phyloP scores from a whole-genome alignment of 2,888 invertebrate species.

The Cancer borealis region DNA sequence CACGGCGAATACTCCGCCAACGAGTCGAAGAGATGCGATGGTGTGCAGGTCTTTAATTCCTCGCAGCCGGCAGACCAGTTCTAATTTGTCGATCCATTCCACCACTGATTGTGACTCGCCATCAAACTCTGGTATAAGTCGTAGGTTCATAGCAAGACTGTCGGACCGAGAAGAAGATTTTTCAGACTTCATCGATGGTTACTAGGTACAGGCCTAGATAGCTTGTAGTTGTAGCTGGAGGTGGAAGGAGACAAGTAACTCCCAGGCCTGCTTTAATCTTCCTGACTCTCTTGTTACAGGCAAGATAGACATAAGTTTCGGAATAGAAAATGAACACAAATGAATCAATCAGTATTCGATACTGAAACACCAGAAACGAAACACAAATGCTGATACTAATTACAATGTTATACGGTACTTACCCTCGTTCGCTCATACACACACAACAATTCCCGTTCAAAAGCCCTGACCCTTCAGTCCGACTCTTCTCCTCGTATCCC shows the following conservation, averaged over 20 bases:
- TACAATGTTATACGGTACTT: background rate
- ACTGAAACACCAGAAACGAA: background rate
- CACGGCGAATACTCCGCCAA: constrained; percentile 54
- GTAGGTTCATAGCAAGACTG: constrained; percentile 26
- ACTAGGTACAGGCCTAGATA: background rate
- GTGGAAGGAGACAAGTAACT: background rate
- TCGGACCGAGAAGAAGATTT: background rate
- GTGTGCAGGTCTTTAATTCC: background rate
- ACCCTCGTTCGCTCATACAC: background rate
- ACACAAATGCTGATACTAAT: background rate
- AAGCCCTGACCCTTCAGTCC: no score
- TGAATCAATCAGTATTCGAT: background rate
- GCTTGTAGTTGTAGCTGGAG: background rate
- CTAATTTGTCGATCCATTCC: constrained; percentile 27
- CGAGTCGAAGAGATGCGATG: constrained; percentile 44
- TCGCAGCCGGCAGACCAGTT: constrained; percentile 48
- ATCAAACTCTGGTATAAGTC: constrained; percentile 1
- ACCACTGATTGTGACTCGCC: background rate
- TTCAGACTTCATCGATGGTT: background rate
- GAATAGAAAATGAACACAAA: no score
- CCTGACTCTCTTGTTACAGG: background rate
- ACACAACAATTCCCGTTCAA: no score
- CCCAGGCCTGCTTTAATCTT: background rate
- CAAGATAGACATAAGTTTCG: background rate
- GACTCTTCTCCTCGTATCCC: no score